These are phyloP conservation scores for Diachasmimorpha longicaudata DNA, from an alignment of 1,140 invertebrate species.

Conservation along the genomic window DNA sequence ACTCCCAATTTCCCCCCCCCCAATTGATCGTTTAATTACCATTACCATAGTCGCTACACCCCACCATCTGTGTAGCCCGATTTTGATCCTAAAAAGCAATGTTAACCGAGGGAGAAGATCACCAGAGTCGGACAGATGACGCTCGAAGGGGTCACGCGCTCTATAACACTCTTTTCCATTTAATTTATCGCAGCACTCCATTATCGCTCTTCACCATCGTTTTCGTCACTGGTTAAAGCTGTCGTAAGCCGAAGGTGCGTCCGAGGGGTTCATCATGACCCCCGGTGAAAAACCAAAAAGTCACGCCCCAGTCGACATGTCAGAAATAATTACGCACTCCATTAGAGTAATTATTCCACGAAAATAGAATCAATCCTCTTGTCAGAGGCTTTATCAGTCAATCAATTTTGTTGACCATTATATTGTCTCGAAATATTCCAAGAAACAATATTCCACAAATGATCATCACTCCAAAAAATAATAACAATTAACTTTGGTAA, in stretches of 20 bases:
- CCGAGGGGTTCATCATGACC: neutral
- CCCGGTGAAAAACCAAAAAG: neutral
- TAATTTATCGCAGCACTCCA: slow-evolving; percentile 47
- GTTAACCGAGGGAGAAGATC: neutral
- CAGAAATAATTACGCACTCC: neutral
- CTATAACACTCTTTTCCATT: slow-evolving; percentile 7
- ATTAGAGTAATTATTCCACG: neutral
- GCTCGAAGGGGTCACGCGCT: slow-evolving; percentile 22
- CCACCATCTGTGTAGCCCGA: neutral
- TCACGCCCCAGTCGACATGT: neutral
- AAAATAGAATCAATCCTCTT: neutral
- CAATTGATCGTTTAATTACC: slow-evolving; percentile 48
- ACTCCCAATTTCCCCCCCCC: slow-evolving; percentile 31
- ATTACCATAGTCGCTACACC: neutral
- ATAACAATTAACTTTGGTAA: too few relatives aligned
- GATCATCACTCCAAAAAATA: too few relatives aligned
- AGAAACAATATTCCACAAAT: too few relatives aligned
- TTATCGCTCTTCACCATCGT: slow-evolving; percentile 40
- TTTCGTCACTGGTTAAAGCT: slow-evolving; percentile 48
- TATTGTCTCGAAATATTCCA: neutral
- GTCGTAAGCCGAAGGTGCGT: slow-evolving; percentile 28
- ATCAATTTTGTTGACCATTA: neutral
- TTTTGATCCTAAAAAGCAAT: neutral
- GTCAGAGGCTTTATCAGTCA: neutral
- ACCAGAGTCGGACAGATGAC: slow-evolving; percentile 42